Base-by-base conservation (phyloP, 2,888 invertebrate species). In the Plebejus melissa region DNA sequence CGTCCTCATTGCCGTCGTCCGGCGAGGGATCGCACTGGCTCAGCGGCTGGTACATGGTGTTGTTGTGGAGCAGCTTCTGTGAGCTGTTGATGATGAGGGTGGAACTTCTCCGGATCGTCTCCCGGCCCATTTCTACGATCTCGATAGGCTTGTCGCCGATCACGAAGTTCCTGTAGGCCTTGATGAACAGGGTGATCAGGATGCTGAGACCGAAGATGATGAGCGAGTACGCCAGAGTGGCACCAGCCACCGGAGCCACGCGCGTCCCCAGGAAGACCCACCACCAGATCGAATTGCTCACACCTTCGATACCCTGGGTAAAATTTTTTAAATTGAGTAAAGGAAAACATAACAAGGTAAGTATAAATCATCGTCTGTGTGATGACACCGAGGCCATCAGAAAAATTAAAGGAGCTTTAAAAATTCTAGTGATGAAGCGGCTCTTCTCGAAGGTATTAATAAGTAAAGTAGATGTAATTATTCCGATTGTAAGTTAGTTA, bases 251-350 rank as follows among this genome's bases (percentile, higher is more conserved):
- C 22, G 97, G 97, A 0, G 95, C 96, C 78, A 97, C 95, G 0
- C 96, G 96, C 1, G 97, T 97, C 22, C 96, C 96, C 69, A 97
- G 84, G 88, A 96, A 97, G 32, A 97, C 95, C 97, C 97, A 97
- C 36, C 96, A 94, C 83, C 96, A 95, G 76, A 98, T 97, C n/a
- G 96, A 91, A 0, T 97, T 96, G 0, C 97, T 95, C 7, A 98
- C 86, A 80, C 97, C 97, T 75, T 96, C 96, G 69, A 97, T 94
- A 13, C 97, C 97, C 95, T 96, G 86, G 0, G 89, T 88, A 81
- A 77, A 41, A 79, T 78, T 77, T 77, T 75, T 32, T 32, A 4
- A 1, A 54, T 16, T 54, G 4, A 16, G 4, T 16, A 54, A 54
- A 4, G 16, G 54, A 4, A 54, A 16, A 54, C 16, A 16, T 13